Percentiles rank a stretch among this genome's conserved stretches.
Conservation (phyloP, 64 coral and sea anemone genomes). For the Dendronephthya gigantea region DNA sequence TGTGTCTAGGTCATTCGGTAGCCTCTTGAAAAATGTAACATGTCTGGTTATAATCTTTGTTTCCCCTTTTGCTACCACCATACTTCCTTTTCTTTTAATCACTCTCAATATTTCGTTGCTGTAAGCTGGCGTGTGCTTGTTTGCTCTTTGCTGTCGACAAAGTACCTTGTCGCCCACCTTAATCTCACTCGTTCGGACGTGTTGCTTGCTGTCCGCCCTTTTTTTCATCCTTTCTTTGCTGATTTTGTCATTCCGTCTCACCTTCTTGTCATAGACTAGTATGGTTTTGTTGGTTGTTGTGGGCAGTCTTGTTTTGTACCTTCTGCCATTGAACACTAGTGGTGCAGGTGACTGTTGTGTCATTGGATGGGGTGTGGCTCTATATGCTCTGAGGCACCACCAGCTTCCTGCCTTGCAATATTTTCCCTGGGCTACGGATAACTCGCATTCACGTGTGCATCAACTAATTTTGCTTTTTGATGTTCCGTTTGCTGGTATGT, state of each 20-base stretch:
- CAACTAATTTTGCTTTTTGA: too few species aligned
- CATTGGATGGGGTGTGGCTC: conserved; percentile 1
- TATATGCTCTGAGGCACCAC: too few species aligned
- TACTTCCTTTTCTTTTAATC: not conserved
- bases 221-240: not conserved
- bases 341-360: not conserved
- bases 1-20: not conserved
- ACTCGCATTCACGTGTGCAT: too few species aligned
- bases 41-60: not conserved
- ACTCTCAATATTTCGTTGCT: not conserved
- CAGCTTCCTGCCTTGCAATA: too few species aligned
- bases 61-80: not conserved
- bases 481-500: too few species aligned
- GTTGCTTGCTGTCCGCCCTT: not conserved
- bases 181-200: conserved; percentile 6
- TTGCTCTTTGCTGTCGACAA: not conserved
- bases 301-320: not conserved
- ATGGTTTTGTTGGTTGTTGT: too few species aligned
- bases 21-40: not conserved
- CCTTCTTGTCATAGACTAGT: too few species aligned
- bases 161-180: conserved; percentile 4
- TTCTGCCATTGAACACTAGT: not conserved
- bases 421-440: too few species aligned
- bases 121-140: not conserved
- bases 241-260: not conserved